Conservation (phyloP, 2,797 vertebrate species). For the Columba guinea region DNA sequence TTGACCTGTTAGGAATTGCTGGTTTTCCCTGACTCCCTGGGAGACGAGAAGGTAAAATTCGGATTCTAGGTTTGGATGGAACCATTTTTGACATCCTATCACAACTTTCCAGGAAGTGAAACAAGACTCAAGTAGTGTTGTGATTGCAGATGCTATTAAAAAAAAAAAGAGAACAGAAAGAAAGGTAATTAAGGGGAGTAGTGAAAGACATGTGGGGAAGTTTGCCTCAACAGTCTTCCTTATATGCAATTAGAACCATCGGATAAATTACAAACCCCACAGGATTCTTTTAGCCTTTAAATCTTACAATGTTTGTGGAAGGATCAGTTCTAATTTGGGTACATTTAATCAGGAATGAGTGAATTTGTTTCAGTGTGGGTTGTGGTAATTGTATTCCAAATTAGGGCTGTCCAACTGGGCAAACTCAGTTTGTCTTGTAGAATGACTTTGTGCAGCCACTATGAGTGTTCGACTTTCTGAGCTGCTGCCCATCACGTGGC, state of each 20-base stretch:
- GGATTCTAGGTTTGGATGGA: background rate
- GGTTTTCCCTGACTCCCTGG: background rate
- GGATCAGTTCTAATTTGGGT: background rate
- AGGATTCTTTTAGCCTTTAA: background rate
- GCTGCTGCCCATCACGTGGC: background rate
- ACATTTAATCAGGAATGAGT: background rate
- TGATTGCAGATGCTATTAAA: background rate
- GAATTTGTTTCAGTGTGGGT: background rate
- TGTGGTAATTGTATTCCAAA: background rate
- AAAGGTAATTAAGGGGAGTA: background rate
- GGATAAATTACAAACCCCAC: background rate
- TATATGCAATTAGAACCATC: background rate
- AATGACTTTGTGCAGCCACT: rapidly evolving
- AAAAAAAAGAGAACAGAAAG: background rate
- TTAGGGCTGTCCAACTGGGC: background rate
- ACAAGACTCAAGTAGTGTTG: background rate
- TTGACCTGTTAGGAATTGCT: background rate
- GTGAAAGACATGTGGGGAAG: background rate
- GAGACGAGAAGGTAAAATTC: background rate
- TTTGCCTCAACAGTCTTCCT: background rate
- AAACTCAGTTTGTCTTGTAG: background rate
- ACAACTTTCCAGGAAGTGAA: background rate
- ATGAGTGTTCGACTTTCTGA: background rate
- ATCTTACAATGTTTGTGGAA: background rate
- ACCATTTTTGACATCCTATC: background rate